Evolutionary conservation across 2,888 invertebrate species (phyloP).

Genomic region (Agapostemon virescens): DNA sequence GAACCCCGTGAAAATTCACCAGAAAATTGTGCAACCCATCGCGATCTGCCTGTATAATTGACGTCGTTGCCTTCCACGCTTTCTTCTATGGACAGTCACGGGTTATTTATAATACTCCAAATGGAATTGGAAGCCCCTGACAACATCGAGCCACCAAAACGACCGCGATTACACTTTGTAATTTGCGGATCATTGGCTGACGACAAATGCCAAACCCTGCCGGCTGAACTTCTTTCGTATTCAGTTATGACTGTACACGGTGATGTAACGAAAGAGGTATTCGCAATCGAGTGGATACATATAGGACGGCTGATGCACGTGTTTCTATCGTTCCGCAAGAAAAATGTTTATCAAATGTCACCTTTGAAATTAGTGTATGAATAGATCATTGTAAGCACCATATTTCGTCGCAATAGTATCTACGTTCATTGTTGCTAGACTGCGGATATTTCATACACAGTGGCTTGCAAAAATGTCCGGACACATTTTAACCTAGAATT

Average conservation of each 20-base stretch:
- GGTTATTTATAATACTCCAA: slow-evolving; percentile 22
- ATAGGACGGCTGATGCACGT: not conserved
- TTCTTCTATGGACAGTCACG: not conserved
- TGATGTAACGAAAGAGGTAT: slow-evolving; percentile 25
- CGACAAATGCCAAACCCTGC: slow-evolving; percentile 22
- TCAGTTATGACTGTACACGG: slow-evolving; percentile 18
- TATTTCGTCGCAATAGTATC: not conserved
- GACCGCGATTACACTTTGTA: slow-evolving; percentile 36
- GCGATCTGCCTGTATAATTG: slow-evolving; percentile 12
- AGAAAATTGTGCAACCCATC: slow-evolving; percentile 23
- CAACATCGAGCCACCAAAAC: not conserved
- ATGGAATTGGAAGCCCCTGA: not conserved
- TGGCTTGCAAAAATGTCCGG: no score
- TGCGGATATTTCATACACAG: no score
- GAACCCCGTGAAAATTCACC: slow-evolving; percentile 16
- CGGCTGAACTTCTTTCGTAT: slow-evolving; percentile 24
- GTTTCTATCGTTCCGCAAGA: not conserved
- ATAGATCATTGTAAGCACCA: not conserved
- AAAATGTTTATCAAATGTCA: slow-evolving; percentile 12
- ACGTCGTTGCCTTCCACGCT: not conserved
- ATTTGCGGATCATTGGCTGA: slow-evolving; percentile 33
- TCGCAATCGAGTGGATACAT: not conserved
- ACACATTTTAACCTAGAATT: no score
- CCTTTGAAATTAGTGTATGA: not conserved
- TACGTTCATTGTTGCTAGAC: no score